A percentile compares a stretch with the other conserved stretches of the same genome.
Evolutionary conservation across 2,113 vertebrate genomes (phyloP).

Genomic region (Dolichotis patagonum): DNA sequence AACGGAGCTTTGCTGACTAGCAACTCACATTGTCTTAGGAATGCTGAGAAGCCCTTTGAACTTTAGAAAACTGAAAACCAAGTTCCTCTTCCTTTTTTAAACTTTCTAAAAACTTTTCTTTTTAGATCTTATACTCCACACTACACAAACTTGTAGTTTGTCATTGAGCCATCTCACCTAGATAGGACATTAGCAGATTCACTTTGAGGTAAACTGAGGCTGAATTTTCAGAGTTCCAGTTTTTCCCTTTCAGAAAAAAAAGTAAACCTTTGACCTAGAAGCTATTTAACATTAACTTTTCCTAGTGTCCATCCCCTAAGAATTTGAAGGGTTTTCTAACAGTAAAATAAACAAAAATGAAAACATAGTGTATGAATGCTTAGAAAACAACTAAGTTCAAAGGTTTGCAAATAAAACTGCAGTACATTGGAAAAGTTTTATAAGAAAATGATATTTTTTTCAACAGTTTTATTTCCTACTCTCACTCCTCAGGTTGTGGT

Average conservation of each 20-base stretch:
- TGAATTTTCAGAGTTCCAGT: not conserved
- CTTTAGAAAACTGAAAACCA: constrained; percentile 46
- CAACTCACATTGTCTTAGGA: constrained; percentile 55
- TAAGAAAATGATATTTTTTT: not conserved
- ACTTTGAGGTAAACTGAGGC: not conserved
- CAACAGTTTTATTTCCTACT: not conserved
- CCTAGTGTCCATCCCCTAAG: not conserved
- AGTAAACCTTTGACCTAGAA: not conserved
- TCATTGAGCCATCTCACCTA: not conserved
- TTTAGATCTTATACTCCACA: not conserved
- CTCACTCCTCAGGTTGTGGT: not conserved
- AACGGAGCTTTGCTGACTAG: not conserved
- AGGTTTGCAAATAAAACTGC: not conserved
- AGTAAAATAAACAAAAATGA: not conserved
- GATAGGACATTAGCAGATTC: not conserved
- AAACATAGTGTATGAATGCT: not conserved
- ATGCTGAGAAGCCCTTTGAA: constrained; percentile 69
- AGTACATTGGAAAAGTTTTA: not conserved
- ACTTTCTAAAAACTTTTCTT: not conserved
- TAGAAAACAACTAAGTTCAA: not conserved
- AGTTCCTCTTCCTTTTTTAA: constrained; percentile 36
- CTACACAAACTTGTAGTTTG: not conserved
- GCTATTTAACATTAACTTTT: not conserved
- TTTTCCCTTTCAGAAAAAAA: not conserved
- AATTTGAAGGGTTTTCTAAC: not conserved